These are phyloP conservation scores for Drosophila prosaltans DNA, from an alignment of 1,140 invertebrate species.

Conservation along the genomic window DNA sequence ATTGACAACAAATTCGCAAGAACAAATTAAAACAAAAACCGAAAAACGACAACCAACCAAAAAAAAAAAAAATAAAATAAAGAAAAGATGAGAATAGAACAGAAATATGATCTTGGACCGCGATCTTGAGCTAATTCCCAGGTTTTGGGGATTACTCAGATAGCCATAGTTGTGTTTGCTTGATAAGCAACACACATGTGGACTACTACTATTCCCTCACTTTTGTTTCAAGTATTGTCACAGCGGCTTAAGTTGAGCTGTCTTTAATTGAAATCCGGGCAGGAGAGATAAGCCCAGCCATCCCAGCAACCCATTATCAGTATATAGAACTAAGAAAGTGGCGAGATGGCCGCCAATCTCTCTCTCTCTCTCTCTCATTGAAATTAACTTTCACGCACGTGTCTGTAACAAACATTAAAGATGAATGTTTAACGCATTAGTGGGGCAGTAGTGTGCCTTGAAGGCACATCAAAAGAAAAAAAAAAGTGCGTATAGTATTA, in stretches of 20 bases:
- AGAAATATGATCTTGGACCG: constrained; percentile 21
- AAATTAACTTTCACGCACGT: constrained; percentile 25
- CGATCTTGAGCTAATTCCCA: constrained; percentile 30
- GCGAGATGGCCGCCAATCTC: not conserved
- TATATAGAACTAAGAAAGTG: not conserved
- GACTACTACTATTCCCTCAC: too few species aligned
- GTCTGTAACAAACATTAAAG: not conserved
- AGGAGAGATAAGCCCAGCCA: constrained; percentile 31
- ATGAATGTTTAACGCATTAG: constrained; percentile 14
- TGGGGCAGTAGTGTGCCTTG: constrained; percentile 57
- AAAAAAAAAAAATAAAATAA: not conserved
- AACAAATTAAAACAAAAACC: constrained; percentile 60
- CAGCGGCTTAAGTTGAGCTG: constrained; percentile 37
- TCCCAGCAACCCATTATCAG: constrained; percentile 52
- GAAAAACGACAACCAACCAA: not conserved
- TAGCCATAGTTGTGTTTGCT: constrained; percentile 26
- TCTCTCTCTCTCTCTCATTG: not conserved
- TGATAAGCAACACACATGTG: constrained; percentile 46
- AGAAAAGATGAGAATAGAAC: constrained; percentile 20
- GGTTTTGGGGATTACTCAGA: constrained; percentile 62
- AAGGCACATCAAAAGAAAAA: not conserved
- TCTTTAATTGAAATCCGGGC: constrained; percentile 59
- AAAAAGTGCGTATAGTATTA: constrained; percentile 55
- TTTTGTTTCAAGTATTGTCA: constrained; percentile 33
- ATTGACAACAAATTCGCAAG: constrained; percentile 49